Evolutionary conservation across 2,888 invertebrate genomes (phyloP), one percentile per base, ranked within the genome.

Genomic region (Macrosoma leucophasiata): DNA sequence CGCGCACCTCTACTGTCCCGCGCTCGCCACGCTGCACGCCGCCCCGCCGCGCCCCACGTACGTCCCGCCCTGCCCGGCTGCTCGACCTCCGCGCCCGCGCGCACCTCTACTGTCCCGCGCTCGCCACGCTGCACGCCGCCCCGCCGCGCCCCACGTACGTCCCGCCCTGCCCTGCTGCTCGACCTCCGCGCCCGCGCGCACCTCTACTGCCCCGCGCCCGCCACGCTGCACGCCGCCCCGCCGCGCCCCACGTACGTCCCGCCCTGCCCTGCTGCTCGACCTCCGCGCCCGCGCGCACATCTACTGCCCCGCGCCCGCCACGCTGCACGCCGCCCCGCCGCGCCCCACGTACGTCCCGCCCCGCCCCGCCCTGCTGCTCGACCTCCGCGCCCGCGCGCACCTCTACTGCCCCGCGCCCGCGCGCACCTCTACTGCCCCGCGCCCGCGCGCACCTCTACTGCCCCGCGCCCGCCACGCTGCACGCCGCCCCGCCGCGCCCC

Each of bases 141-240:
- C 92, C 47, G 98, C 97, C 13, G 92, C 94, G 13, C 89, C 94
- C 52, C 59, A 54, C 21, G 43, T n/a, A n/a, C n/a, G n/a, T n/a
- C n/a, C n/a, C n/a, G n/a, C n/a, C n/a, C n/a, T n/a, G 77, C 94
- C 7, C 89, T 94, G 43, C 88, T 97, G 50, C 76, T 93, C 25
- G 98, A 99, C 85, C 89, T 89, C 39, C 92, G 82, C 88, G 39
- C 91, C 94, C n/a, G 89, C 89, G 30, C 94, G 96, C 44, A 89
- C 73, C 81, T 97, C 26, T 94, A 90, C 75, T 89, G 90, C 22
- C 97, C 97, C 71, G 72, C 85, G 51, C 88, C 89, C 58, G 94
- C 92, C 33, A 84, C 89, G 49, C 81, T 97, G 40, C 91, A 88
- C 66, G 87, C 92, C 24, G 97, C 3, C 90, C 92, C 47, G 98